Conservation (phyloP, 2,113 vertebrate genomes). For the Lagenorhynchus albirostris region DNA sequence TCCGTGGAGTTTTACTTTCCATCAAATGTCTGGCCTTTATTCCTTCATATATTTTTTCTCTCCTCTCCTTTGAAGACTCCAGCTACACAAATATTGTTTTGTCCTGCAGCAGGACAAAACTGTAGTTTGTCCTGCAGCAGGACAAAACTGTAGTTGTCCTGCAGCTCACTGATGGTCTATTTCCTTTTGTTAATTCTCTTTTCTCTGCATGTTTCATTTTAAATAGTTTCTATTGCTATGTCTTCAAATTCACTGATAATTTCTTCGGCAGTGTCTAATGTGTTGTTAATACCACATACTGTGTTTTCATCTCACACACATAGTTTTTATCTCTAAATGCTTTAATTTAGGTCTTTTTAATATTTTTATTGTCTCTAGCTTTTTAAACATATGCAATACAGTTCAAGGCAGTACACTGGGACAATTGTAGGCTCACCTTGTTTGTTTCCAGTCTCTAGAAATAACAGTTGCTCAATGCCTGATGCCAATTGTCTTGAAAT, state of each 20-base stretch:
- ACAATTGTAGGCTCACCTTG: background rate
- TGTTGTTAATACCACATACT: background rate
- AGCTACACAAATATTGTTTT: background rate
- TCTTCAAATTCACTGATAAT: background rate
- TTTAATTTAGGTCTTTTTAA: background rate
- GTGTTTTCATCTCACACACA: background rate
- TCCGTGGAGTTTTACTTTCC: background rate
- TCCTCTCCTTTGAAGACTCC: background rate
- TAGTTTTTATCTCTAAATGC: background rate
- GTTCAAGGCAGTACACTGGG: background rate
- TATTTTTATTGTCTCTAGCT: background rate
- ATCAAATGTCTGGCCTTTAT: background rate
- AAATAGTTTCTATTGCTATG: background rate
- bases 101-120: too few species aligned
- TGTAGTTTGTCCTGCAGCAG: background rate
- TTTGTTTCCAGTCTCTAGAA: background rate
- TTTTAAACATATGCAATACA: background rate
- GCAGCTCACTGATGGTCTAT: background rate
- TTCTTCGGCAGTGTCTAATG: background rate
- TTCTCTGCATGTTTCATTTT: background rate
- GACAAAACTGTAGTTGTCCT: background rate
- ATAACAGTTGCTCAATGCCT: background rate
- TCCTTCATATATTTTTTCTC: background rate
- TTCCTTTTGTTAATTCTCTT: background rate
- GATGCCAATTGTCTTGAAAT: background rate